Conservation (phyloP, 2,888 invertebrate species). For the Microctonus brassicae region DNA sequence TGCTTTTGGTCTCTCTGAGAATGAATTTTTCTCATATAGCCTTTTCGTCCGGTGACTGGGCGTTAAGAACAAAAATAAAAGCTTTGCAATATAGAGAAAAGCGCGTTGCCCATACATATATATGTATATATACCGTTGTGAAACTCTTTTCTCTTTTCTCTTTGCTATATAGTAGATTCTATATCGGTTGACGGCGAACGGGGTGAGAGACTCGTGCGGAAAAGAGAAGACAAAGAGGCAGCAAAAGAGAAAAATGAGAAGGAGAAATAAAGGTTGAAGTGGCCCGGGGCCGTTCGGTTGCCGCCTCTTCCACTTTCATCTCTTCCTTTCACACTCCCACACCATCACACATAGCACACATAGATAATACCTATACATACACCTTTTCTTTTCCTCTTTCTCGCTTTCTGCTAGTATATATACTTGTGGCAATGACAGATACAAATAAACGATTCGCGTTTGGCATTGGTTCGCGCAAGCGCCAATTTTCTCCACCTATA, state of each 20-base stretch:
- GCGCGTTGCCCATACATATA: constrained; percentile 15
- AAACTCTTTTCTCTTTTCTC: constrained; percentile 3
- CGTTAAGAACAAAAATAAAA: constrained; percentile 58
- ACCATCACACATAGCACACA: neutral
- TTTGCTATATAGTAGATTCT: neutral
- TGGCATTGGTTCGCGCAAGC: constrained; percentile 66
- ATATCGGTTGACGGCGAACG: too few relatives aligned
- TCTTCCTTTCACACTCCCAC: constrained; percentile 18
- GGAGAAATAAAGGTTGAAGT: constrained; percentile 29
- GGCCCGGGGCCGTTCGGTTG: constrained; percentile 25
- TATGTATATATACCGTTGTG: neutral
- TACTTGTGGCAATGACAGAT: constrained; percentile 67
- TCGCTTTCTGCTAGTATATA: constrained; percentile 26
- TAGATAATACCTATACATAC: neutral
- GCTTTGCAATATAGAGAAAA: constrained; percentile 37
- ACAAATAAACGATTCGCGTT: constrained; percentile 67
- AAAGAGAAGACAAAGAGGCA: constrained; percentile 24
- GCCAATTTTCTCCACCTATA: constrained; percentile 47
- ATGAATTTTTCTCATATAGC: constrained; percentile 57
- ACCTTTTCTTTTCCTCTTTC: constrained; percentile 3
- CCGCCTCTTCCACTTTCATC: constrained; percentile 13
- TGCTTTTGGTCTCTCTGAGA: constrained; percentile 59
- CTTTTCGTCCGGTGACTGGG: constrained; percentile 52
- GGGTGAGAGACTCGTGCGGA: constrained; percentile 21
- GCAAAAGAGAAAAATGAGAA: constrained; percentile 27